Evolutionary conservation across 2,113 vertebrate species (phyloP).

Genomic region (Chrysochloris asiatica): DNA sequence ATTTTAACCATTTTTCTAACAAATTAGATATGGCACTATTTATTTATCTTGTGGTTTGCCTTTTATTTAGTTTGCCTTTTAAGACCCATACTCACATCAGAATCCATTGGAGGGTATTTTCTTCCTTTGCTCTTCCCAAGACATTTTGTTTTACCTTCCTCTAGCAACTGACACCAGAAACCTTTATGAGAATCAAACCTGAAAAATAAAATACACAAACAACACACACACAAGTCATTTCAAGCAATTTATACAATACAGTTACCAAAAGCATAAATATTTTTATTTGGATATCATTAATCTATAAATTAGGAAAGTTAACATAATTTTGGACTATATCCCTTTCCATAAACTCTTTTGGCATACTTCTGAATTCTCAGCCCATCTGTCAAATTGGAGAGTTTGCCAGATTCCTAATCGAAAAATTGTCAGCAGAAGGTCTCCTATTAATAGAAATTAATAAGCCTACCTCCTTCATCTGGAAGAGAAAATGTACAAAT

Average conservation of each 20-base stretch:
- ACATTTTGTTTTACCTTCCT: slow-evolving; percentile 97
- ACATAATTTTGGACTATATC: background rate
- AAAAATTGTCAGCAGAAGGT: slow-evolving; percentile 55
- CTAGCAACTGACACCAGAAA: slow-evolving; percentile 97
- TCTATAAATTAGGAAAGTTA: slow-evolving; percentile 35
- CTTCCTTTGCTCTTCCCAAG: slow-evolving; percentile 97
- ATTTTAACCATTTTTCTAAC: slow-evolving; percentile 13
- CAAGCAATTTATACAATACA: background rate
- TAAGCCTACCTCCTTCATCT: slow-evolving; percentile 36
- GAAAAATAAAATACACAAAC: slow-evolving; percentile 49
- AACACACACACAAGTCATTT: background rate
- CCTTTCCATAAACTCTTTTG: slow-evolving; percentile 16
- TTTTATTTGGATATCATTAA: slow-evolving; percentile 31
- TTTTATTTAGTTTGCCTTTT: background rate
- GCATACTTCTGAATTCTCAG: slow-evolving; percentile 50
- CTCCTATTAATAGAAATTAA: slow-evolving; percentile 67
- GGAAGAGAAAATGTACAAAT: background rate
- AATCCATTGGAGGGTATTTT: slow-evolving; percentile 95
- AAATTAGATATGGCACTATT: background rate
- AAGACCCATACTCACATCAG: slow-evolving; percentile 86
- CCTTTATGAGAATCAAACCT: slow-evolving; percentile 98
- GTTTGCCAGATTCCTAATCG: slow-evolving; percentile 56
- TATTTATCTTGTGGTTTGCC: background rate
- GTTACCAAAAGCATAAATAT: background rate
- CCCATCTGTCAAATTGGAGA: slow-evolving; percentile 61